These are phyloP conservation scores for Petaurus breviceps DNA, from an alignment of 2,113 vertebrate species.

Conservation along the genomic window DNA sequence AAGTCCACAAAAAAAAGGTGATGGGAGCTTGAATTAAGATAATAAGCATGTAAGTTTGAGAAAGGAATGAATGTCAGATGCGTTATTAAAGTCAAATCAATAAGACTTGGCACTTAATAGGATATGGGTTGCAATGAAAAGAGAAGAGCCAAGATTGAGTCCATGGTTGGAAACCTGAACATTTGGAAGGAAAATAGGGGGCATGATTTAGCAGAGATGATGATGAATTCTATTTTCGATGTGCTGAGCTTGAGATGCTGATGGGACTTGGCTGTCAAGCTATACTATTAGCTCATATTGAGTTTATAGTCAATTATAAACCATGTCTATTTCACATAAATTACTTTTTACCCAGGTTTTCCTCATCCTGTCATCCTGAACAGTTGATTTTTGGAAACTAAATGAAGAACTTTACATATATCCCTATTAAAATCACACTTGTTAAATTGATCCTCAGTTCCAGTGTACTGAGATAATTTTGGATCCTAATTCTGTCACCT, in stretches of 20 bases:
- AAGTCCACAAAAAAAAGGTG: neutral
- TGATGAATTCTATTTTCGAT: neutral
- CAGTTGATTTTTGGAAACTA: neutral
- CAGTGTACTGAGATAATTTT: neutral
- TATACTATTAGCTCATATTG: neutral
- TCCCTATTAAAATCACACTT: neutral
- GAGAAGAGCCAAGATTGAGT: neutral
- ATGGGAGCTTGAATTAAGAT: neutral
- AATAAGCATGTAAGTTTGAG: neutral
- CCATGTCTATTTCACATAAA: neutral
- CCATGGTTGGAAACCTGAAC: neutral
- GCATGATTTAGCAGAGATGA: neutral
- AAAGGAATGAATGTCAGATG: neutral
- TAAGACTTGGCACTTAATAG: neutral
- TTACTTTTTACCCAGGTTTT: neutral
- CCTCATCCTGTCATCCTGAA: neutral
- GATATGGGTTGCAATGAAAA: neutral
- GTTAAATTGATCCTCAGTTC: neutral
- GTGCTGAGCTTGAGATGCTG: neutral
- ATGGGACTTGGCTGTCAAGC: neutral
- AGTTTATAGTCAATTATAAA: neutral
- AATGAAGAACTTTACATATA: neutral
- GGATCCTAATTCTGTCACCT: neutral
- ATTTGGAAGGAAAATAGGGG: neutral
- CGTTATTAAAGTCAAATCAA: neutral